Evolutionary conservation across 1,140 invertebrate species (phyloP), one percentile per base, ranked within the genome.

Genomic region (Oppia nitens): DNA sequence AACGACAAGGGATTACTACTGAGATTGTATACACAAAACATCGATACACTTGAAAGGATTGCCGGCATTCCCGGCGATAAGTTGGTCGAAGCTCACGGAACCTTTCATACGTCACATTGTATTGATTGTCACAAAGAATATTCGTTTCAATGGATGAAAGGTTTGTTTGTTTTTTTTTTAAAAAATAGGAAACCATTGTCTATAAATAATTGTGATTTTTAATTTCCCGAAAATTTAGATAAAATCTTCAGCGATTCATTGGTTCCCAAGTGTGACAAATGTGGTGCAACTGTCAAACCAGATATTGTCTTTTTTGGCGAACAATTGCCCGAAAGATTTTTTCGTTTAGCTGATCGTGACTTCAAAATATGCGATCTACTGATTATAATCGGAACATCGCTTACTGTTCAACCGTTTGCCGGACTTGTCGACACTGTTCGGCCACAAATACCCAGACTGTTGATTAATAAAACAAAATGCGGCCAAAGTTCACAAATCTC

Each of bases 241-340:
- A 76, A 80, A 71, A 85, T 91, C 64, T 81, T 83, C 61, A 68
- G 76, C 17, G 81, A 82, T 64, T 68, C 75, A 27, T 20, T 47
- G 11, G 50, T 75, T 91, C 57, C 88, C 88, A 29, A 81, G 62
- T 93, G 89, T 68, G 72, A 78, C 67, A 57, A 77, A 67, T 84
- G 82, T 62, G 76, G 79, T 25, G 81, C 81, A 9, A 71, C 90
- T 27, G 84, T 95, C 0, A 95, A 95, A 70, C 91, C 90, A 27
- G 90, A 95, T 68, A 89, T 95, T 69, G 82, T 95, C 1, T 93
- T 95, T 71, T 95, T 95, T 74, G 89, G 90, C 23, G 91, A 96
- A 76, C 78, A 76, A 68, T 74, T 96, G 32, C 88, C 91, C 0
- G 68, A 76, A 0, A 53, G 51, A 29, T 65, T 66, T 91, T 72